Evolutionary conservation across 2,888 invertebrate species (phyloP).

Genomic region (Lumbricus terrestris): DNA sequence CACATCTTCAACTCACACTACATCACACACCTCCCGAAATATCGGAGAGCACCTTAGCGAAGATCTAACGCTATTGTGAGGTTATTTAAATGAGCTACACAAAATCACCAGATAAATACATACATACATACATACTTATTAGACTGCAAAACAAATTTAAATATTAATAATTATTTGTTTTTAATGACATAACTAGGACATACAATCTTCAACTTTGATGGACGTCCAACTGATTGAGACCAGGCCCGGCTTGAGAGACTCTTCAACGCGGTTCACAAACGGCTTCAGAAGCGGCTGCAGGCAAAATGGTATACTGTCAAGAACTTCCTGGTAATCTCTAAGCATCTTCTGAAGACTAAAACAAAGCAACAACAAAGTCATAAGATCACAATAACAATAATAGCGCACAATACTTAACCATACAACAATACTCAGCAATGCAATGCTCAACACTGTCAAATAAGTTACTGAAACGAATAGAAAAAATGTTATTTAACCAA

Average conservation of each 20-base stretch:
- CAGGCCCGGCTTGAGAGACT: slow-evolving; percentile 78
- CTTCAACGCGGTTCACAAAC: slow-evolving; percentile 81
- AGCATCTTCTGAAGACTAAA: slow-evolving; percentile 58
- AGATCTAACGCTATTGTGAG: no score
- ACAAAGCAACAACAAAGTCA: slow-evolving; percentile 18
- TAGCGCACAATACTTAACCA: no score
- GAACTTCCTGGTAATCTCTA: slow-evolving; percentile 53
- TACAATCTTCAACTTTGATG: slow-evolving; percentile 65
- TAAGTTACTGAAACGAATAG: background rate
- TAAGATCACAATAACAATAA: background rate
- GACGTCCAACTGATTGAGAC: slow-evolving; percentile 81
- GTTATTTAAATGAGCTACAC: no score
- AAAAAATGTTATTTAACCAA: background rate
- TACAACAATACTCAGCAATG: background rate
- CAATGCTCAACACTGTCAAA: background rate
- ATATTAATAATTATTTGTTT: background rate
- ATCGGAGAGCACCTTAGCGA: no score
- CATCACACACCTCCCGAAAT: no score
- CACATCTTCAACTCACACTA: no score
- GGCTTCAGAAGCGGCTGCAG: slow-evolving; percentile 86
- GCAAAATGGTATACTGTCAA: slow-evolving; percentile 67
- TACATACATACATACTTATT: no score
- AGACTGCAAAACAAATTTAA: background rate
- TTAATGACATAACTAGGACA: slow-evolving; percentile 52
- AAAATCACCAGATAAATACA: no score